A percentile compares a stretch with the other conserved stretches of the same genome.
These are phyloP conservation scores for Formica selysi DNA, from an alignment of 1,140 invertebrate species.

Conservation along the genomic window DNA sequence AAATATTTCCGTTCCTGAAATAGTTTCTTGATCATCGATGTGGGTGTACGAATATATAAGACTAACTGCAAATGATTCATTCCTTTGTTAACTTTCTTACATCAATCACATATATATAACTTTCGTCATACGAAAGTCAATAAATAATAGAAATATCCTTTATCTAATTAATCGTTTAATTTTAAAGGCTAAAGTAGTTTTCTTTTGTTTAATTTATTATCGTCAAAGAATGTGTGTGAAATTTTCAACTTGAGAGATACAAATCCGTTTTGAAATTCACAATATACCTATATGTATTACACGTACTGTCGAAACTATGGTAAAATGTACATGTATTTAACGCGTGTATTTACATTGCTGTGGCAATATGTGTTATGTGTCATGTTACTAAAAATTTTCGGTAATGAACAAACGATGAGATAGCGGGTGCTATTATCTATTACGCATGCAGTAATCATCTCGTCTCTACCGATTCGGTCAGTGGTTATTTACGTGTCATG, in stretches of 20 bases:
- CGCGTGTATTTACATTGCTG: background rate
- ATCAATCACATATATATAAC: no score
- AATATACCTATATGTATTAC: background rate
- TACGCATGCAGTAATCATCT: background rate
- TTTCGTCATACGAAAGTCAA: background rate
- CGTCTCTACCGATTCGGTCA: constrained; percentile 3
- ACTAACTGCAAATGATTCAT: constrained; percentile 14
- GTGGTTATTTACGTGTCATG: constrained; percentile 10
- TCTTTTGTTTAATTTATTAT: background rate
- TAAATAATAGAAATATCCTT: background rate
- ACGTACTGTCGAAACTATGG: background rate
- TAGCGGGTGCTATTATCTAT: constrained; percentile 13
- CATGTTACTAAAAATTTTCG: constrained; percentile 35
- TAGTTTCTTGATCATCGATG: constrained; percentile 11
- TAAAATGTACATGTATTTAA: background rate
- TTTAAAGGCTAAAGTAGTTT: background rate
- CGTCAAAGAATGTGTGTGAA: constrained; percentile 1
- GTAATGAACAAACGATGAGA: background rate
- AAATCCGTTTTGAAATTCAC: background rate
- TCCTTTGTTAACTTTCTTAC: constrained; percentile 27
- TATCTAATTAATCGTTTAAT: background rate
- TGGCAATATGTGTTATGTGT: background rate
- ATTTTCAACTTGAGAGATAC: background rate
- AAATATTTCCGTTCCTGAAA: background rate
- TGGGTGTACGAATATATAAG: background rate